A percentile compares a stretch with the other conserved stretches of the same genome.
These are phyloP conservation scores for Chloromyia formosa DNA, from an alignment of 2,888 invertebrate genomes.

Conservation along the genomic window DNA sequence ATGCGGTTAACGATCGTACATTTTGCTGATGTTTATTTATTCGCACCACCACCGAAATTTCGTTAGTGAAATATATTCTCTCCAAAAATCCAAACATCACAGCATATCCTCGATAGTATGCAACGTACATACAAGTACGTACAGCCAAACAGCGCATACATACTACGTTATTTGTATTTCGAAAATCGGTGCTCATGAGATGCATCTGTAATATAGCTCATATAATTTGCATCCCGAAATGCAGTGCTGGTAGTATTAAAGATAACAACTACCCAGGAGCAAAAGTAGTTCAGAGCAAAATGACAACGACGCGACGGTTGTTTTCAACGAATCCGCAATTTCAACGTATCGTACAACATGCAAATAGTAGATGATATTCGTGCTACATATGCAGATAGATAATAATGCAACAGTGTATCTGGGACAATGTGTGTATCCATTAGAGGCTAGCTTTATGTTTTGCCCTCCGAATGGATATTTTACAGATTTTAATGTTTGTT, in stretches of 20 bases:
- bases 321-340: too few relatives aligned
- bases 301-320: too few relatives aligned
- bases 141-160: too few relatives aligned
- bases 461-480: background rate
- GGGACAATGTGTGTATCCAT: background rate
- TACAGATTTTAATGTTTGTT: background rate
- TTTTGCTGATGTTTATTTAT: conserved; percentile 18
- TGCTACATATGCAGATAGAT: too few relatives aligned
- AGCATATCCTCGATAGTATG: too few relatives aligned
- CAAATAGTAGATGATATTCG: too few relatives aligned
- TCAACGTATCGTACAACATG: too few relatives aligned
- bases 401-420: conserved; percentile 1
- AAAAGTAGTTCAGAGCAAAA: background rate
- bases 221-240: conserved; percentile 2
- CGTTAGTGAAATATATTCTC: too few relatives aligned
- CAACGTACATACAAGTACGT: too few relatives aligned
- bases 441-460: background rate
- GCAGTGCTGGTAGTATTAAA: conserved; percentile 1
- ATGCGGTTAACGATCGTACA: conserved; percentile 2
- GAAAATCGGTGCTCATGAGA: conserved; percentile 6
- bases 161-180: background rate
- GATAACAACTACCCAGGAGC: background rate
- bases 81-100: too few relatives aligned
- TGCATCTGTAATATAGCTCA: background rate
- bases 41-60: too few relatives aligned